phyloP scores from a whole-genome alignment of 2,888 invertebrate genomes.

The Pachymerium ferrugineum region DNA sequence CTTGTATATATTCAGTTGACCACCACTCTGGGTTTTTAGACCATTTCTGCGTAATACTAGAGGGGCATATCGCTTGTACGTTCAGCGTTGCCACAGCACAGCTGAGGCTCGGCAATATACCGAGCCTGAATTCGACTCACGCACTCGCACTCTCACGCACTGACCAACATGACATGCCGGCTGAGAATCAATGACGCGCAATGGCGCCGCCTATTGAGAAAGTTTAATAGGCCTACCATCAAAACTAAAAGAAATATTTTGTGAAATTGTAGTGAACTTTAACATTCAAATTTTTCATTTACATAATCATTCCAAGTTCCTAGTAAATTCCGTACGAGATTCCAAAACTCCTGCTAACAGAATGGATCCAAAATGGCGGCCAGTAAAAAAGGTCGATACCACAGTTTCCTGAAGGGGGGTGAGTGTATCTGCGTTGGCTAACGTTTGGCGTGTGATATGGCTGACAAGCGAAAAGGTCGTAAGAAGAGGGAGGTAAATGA shows the following conservation, averaged over 20 bases:
- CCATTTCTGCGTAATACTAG: neutral
- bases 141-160: too few relatives aligned
- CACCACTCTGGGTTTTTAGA: too few relatives aligned
- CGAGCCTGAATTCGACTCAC: neutral
- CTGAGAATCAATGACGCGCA: neutral
- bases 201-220: neutral
- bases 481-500: constrained; percentile 33
- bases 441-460: constrained; percentile 29
- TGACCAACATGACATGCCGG: neutral
- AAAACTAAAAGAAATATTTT: neutral
- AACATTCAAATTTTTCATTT: too few relatives aligned
- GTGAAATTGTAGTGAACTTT: too few relatives aligned
- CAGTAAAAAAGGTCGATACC: neutral
- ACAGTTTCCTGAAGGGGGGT: neutral
- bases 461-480: constrained; percentile 31
- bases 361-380: constrained; percentile 1
- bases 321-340: too few relatives aligned
- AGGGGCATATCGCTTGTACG: neutral
- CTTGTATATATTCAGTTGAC: too few relatives aligned
- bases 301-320: too few relatives aligned
- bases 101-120: neutral
- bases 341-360: too few relatives aligned
- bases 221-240: neutral
- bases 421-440: neutral
- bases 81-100: neutral